Evolutionary conservation across 2,888 invertebrate genomes (phyloP).

Genomic region (Pterostichus niger): DNA sequence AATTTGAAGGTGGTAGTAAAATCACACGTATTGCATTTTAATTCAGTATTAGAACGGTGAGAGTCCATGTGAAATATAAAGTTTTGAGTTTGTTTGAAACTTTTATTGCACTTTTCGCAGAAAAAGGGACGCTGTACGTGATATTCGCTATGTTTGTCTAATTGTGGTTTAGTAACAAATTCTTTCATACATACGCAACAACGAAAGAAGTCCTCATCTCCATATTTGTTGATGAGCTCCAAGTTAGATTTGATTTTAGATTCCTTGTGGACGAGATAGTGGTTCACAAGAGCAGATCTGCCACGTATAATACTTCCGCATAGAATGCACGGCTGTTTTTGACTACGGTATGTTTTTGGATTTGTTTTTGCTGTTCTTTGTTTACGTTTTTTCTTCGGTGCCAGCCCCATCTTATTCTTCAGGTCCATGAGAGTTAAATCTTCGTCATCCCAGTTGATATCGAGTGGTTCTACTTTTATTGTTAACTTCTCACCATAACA

Average conservation of each 20-base stretch:
- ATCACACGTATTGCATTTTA: slow-evolving; percentile 63
- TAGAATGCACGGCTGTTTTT: slow-evolving; percentile 51
- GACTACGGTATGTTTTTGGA: slow-evolving; percentile 11
- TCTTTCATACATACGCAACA: slow-evolving; percentile 65
- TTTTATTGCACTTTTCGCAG: slow-evolving; percentile 73
- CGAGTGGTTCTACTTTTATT: slow-evolving; percentile 63
- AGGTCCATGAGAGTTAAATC: slow-evolving; percentile 51
- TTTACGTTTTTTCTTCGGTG: slow-evolving; percentile 25
- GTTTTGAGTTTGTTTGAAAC: slow-evolving; percentile 73
- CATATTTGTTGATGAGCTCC: slow-evolving; percentile 54
- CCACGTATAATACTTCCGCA: slow-evolving; percentile 58
- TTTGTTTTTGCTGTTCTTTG: slow-evolving; percentile 2
- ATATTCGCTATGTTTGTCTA: slow-evolving; percentile 60
- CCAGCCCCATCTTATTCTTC: slow-evolving; percentile 56
- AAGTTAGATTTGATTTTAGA: slow-evolving; percentile 55
- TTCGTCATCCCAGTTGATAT: slow-evolving; percentile 62
- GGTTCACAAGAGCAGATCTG: slow-evolving; percentile 50
- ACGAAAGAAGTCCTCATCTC: slow-evolving; percentile 49
- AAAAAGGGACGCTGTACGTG: slow-evolving; percentile 60
- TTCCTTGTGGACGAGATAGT: slow-evolving; percentile 62
- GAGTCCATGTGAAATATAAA: slow-evolving; percentile 73
- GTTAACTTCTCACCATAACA: slow-evolving; percentile 49
- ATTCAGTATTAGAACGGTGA: slow-evolving; percentile 69
- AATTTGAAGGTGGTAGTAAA: slow-evolving; percentile 65
- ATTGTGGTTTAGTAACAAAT: slow-evolving; percentile 32